Conservation (phyloP, 2,113 vertebrate species). For the Saimiri boliviensis region DNA sequence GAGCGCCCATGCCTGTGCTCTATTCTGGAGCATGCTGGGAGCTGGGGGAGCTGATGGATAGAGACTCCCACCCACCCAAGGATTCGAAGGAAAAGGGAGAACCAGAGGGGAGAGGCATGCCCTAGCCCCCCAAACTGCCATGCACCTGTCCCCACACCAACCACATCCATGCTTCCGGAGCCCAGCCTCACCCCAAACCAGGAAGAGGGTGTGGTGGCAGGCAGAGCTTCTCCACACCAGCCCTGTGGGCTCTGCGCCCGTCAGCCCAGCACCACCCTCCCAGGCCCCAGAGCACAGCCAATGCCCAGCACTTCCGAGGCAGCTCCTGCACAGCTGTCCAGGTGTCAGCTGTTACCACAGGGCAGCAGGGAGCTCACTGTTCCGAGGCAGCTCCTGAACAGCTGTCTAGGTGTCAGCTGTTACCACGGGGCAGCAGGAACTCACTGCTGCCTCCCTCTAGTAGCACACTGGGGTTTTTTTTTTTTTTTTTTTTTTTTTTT, state of each 20-base stretch:
- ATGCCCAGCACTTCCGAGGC: background rate
- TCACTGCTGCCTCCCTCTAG: background rate
- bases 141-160: background rate
- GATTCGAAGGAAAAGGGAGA: background rate
- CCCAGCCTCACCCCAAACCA: background rate
- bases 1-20: background rate
- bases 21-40: background rate
- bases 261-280: background rate
- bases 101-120: background rate
- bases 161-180: background rate
- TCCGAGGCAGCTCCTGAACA: rapidly evolving
- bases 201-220: rapidly evolving
- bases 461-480: too few relatives aligned
- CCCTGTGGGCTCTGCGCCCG: background rate
- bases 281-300: background rate
- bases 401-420: background rate
- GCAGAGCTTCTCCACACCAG: rapidly evolving
- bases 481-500: too few relatives aligned
- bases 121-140: background rate
- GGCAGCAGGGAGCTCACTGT: too few relatives aligned
- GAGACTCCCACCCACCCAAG: background rate
- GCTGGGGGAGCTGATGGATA: background rate
- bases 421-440: rapidly evolving
- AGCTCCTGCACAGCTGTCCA: rapidly evolving
- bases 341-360: background rate